These are phyloP conservation scores for Cyprinodon tularosa DNA, from an alignment of 2,113 vertebrate species.

Conservation along the genomic window DNA sequence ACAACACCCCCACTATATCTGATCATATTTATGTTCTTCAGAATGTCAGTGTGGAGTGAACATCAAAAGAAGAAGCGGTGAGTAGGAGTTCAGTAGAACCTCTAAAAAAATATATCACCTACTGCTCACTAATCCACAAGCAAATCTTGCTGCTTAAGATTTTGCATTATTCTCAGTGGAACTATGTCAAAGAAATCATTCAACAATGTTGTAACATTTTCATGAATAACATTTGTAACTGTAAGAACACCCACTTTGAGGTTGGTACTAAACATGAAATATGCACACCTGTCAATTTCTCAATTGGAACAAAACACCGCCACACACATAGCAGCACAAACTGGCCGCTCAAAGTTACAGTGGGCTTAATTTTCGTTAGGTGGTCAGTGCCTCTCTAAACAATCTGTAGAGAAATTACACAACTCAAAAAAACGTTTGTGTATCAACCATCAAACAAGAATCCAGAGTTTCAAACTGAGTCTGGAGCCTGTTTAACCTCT, in stretches of 20 bases:
- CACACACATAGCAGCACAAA: constrained; percentile 20
- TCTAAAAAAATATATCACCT: neutral
- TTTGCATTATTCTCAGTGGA: neutral
- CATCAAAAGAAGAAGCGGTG: constrained; percentile 2
- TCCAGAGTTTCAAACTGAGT: neutral
- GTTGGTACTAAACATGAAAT: neutral
- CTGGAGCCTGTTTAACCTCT: neutral
- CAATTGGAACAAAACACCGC: neutral
- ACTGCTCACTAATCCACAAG: neutral
- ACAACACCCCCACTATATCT: constrained; percentile 14
- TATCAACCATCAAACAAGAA: neutral
- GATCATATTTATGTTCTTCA: constrained; percentile 18
- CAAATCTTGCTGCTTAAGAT: neutral
- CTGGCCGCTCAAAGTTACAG: neutral
- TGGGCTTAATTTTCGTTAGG: constrained; percentile 1
- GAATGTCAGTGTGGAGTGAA: constrained; percentile 12
- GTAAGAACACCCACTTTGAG: neutral
- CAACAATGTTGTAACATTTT: constrained; percentile 17
- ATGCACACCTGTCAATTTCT: constrained; percentile 12
- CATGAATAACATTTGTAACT: neutral
- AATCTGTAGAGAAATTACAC: neutral
- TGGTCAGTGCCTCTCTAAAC: constrained; percentile 8
- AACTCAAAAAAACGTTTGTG: neutral
- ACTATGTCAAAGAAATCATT: constrained; percentile 7
- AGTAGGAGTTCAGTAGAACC: neutral